Conservation (phyloP, 2,113 vertebrate genomes). For the Lutjanus erythropterus region DNA sequence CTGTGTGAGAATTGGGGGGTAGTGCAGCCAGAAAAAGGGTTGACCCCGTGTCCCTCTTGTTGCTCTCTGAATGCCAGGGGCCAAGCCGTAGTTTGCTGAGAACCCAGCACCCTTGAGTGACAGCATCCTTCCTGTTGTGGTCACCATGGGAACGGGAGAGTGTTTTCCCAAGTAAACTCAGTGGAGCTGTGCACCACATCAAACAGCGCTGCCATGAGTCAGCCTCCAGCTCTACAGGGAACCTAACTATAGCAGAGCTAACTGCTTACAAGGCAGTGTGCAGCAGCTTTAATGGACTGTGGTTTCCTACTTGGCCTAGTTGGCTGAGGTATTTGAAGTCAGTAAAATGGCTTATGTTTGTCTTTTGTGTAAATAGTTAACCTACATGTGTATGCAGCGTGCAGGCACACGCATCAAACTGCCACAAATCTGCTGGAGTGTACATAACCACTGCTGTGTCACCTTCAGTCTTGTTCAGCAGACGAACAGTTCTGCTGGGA, state of each 20-base stretch:
- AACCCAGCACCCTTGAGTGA: slow-evolving; percentile 55
- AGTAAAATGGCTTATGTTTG: slow-evolving; percentile 50
- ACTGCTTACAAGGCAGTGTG: slow-evolving; percentile 77
- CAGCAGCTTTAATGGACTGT: slow-evolving; percentile 68
- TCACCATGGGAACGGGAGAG: slow-evolving; percentile 73
- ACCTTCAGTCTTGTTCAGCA: slow-evolving; percentile 23
- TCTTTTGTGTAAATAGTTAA: slow-evolving; percentile 59
- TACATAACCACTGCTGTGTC: slow-evolving; percentile 10
- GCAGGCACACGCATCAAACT: slow-evolving; percentile 8
- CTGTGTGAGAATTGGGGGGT: neutral
- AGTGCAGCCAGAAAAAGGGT: slow-evolving; percentile 30
- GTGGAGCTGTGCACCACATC: slow-evolving; percentile 72
- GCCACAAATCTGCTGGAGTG: slow-evolving; percentile 16
- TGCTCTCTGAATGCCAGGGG: slow-evolving; percentile 31
- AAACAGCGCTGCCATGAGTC: slow-evolving; percentile 75
- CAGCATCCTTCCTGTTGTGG: slow-evolving; percentile 76
- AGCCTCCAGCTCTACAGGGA: slow-evolving; percentile 74
- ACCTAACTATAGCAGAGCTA: slow-evolving; percentile 71
- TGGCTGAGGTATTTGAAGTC: slow-evolving; percentile 60
- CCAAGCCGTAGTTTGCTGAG: slow-evolving; percentile 38
- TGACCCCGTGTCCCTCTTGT: slow-evolving; percentile 33
- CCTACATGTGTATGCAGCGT: slow-evolving; percentile 23
- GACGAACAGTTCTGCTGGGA: slow-evolving; percentile 31
- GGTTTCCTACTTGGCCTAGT: slow-evolving; percentile 70
- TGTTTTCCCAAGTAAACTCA: slow-evolving; percentile 76